Conservation (phyloP, 2,888 invertebrate genomes). For the Cerastis leucographa region DNA sequence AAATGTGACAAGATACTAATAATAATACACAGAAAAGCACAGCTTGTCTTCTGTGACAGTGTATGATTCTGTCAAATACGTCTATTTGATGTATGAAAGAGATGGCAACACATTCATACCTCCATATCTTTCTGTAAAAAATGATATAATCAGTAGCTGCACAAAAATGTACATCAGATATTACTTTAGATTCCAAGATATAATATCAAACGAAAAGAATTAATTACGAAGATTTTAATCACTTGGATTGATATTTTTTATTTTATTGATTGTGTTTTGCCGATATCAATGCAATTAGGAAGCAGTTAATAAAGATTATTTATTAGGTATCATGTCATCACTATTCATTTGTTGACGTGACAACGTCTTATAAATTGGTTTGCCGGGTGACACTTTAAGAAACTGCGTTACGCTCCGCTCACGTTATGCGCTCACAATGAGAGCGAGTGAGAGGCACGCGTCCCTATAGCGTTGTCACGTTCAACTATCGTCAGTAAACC, state of each 20-base stretch:
- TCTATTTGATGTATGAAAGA: background rate
- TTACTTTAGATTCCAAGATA: constrained; percentile 15
- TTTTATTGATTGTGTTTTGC: background rate
- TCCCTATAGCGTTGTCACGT: too few species aligned
- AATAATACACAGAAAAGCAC: background rate
- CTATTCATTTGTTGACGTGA: background rate
- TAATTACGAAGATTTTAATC: constrained; percentile 5
- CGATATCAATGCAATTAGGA: background rate
- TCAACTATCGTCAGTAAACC: too few species aligned
- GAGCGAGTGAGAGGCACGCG: too few species aligned
- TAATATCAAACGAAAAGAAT: background rate
- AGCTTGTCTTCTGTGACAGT: background rate
- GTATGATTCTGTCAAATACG: background rate
- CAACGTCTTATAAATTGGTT: too few species aligned
- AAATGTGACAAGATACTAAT: too few species aligned
- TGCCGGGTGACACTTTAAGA: too few species aligned
- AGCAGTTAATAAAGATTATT: background rate
- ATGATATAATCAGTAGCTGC: background rate
- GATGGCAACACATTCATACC: background rate
- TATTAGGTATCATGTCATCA: background rate
- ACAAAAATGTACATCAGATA: background rate
- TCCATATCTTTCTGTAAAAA: background rate
- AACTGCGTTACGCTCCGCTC: too few species aligned
- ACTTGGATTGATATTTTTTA: background rate
- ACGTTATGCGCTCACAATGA: too few species aligned